These are phyloP conservation scores for Drosophila suzukii DNA, from an alignment of 1,140 invertebrate species.

Conservation along the genomic window DNA sequence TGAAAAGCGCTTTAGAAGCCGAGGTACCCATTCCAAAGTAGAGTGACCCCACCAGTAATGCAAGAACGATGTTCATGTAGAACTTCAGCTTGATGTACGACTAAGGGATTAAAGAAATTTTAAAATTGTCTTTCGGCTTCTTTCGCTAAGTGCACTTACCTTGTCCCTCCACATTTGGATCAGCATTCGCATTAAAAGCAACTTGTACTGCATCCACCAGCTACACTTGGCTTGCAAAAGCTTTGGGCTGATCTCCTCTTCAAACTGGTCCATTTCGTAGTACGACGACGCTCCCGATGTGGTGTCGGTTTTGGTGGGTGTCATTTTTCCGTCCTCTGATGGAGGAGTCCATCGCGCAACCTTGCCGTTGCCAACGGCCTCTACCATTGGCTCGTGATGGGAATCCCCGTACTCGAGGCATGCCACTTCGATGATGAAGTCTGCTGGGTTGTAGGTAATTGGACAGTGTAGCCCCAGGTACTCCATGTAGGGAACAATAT, in stretches of 20 bases:
- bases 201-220: conserved; percentile 88
- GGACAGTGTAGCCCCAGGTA: conserved; percentile 89
- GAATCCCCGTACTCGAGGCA: conserved; percentile 89
- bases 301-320: conserved; percentile 72
- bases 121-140: not conserved
- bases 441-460: conserved; percentile 91
- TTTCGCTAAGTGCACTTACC: conserved; percentile 85
- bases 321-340: conserved; percentile 26
- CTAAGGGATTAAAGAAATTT: conserved; percentile 85
- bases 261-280: conserved; percentile 78
- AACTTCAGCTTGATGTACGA: conserved; percentile 89
- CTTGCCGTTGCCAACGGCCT: conserved; percentile 87
- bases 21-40: conserved; percentile 90
- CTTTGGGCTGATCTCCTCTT: conserved; percentile 82
- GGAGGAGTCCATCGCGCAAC: conserved; percentile 85
- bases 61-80: conserved; percentile 89
- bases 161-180: conserved; percentile 90
- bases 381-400: conserved; percentile 87
- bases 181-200: conserved; percentile 88
- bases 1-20: conserved; percentile 91
- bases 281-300: conserved; percentile 78
- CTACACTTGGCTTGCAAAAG: conserved; percentile 86
- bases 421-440: conserved; percentile 92
- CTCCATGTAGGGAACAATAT: conserved; percentile 89
- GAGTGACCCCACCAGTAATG: conserved; percentile 88